A percentile compares a stretch with the other conserved stretches of the same genome.
These are phyloP conservation scores for Temnothorax unifasciatus DNA, from an alignment of 2,888 invertebrate genomes.

Conservation along the genomic window DNA sequence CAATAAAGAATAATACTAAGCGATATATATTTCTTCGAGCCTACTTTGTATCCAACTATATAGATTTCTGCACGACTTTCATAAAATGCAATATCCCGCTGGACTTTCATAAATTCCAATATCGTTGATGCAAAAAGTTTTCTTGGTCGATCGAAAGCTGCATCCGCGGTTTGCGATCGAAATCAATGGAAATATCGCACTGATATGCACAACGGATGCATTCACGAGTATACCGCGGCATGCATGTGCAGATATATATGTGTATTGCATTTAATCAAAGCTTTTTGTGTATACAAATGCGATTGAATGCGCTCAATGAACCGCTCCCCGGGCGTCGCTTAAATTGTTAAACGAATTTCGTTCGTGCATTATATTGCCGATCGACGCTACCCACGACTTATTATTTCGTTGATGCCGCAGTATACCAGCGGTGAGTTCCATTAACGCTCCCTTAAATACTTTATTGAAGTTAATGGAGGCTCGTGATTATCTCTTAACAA, in stretches of 20 bases:
- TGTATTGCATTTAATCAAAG: conserved; percentile 56
- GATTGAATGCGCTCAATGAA: conserved; percentile 54
- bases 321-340: conserved; percentile 41
- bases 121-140: conserved; percentile 7
- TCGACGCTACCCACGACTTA: conserved; percentile 56
- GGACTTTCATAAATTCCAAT: conserved; percentile 31
- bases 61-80: not conserved
- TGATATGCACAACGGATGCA: conserved; percentile 13
- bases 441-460: conserved; percentile 60
- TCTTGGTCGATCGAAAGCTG: conserved; percentile 9
- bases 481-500: conserved; percentile 62
- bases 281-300: conserved; percentile 42
- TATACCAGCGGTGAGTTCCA: conserved; percentile 45
- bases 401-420: conserved; percentile 64
- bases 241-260: conserved; percentile 5
- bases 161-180: conserved; percentile 18
- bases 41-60: not conserved
- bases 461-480: conserved; percentile 65
- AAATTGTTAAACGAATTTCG: conserved; percentile 65
- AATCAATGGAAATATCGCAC: conserved; percentile 58
- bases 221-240: not conserved
- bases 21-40: not conserved
- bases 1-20: not conserved
- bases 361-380: conserved; percentile 60
- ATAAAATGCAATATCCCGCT: conserved; percentile 18